Base-by-base conservation (phyloP, 2,797 vertebrate genomes). In the Urocyon cinereoargenteus region DNA sequence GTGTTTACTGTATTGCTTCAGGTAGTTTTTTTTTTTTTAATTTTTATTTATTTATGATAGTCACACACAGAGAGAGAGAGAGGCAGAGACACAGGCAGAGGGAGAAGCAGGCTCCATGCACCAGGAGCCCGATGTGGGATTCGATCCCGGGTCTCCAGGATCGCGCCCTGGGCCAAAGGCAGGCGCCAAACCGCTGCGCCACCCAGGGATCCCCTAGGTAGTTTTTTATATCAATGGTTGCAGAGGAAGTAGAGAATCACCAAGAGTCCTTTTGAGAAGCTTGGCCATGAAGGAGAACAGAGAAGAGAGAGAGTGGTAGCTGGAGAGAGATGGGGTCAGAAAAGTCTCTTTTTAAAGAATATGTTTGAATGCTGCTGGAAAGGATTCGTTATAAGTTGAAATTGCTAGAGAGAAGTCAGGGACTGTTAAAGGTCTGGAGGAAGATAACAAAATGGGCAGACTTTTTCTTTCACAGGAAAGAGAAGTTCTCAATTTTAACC, bases 371-470 rank as follows among this genome's bases (percentile, higher is more conserved):
- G 55, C 16, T 93, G 49, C 61, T 91, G 31, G 66, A 34, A 87
- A 93, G 55, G 28, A 88, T 81, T 90, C 55, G 87, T 84, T 89
- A 62, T 68, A 96, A 51, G 21, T 62, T 93, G 66, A 96, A 24
- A 15, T 83, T 91, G n/a, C 7, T 94, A n/a, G 55, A 75, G 62
- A 68, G 36, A 86, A 81, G 59, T 51, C 8, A 55, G 49, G 86
- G 75, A 89, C 53, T 96, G 62, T 72, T 75, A 28, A 72, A 87
- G 16, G 14, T 83, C 55, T 18, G 40, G 9, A 28, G 75, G 82
- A 96, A 92, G 18, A 72, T 34, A 81, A 31, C 26, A 81, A 89
- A 73, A 79, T 75, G 36, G 21, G 4, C 34, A 68, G 79, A 78
- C 51, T 70, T 86, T 53, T 84, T 86, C 31, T 95, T 73, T 79